A percentile compares a stretch with the other conserved stretches of the same genome.
These are phyloP conservation scores for Ptilodon capucinus DNA, from an alignment of 2,888 invertebrate species.

Conservation along the genomic window DNA sequence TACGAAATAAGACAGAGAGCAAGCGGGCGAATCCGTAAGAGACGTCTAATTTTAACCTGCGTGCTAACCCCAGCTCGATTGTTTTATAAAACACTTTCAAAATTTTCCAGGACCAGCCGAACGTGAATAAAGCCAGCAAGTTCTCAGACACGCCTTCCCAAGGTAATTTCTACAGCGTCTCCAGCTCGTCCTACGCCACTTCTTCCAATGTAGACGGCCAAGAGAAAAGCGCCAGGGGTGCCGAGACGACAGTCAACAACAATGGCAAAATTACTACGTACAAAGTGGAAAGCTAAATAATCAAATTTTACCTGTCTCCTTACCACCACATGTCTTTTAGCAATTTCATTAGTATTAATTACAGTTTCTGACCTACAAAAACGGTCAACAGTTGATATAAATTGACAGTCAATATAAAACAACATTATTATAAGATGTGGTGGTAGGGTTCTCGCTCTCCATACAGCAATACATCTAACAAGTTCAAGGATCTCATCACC, in stretches of 20 bases:
- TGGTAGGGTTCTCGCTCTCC: too few species aligned
- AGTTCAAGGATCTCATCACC: conserved; percentile 24
- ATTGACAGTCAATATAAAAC: too few species aligned
- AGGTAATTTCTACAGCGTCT: conserved; percentile 74
- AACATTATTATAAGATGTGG: too few species aligned
- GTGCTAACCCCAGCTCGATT: too few species aligned
- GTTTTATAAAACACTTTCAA: not conserved
- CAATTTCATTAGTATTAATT: too few species aligned
- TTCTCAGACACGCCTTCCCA: conserved; percentile 22
- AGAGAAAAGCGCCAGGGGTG: conserved; percentile 75
- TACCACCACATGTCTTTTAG: too few species aligned
- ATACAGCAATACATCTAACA: conserved; percentile 13
- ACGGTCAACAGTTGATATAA: too few species aligned
- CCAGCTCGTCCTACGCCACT: conserved; percentile 84
- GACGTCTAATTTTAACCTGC: too few species aligned
- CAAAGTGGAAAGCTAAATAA: conserved; percentile 62
- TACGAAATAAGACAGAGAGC: too few species aligned
- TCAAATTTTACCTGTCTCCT: not conserved
- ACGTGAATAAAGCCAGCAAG: conserved; percentile 65
- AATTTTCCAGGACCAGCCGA: conserved; percentile 70
- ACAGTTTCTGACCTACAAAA: too few species aligned
- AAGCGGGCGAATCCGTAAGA: too few species aligned
- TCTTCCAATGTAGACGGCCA: conserved; percentile 84
- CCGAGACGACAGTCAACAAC: conserved; percentile 86
- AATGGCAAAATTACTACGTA: conserved; percentile 88